Conservation (phyloP, 2,797 vertebrate genomes). For the Tarsius wallacei region DNA sequence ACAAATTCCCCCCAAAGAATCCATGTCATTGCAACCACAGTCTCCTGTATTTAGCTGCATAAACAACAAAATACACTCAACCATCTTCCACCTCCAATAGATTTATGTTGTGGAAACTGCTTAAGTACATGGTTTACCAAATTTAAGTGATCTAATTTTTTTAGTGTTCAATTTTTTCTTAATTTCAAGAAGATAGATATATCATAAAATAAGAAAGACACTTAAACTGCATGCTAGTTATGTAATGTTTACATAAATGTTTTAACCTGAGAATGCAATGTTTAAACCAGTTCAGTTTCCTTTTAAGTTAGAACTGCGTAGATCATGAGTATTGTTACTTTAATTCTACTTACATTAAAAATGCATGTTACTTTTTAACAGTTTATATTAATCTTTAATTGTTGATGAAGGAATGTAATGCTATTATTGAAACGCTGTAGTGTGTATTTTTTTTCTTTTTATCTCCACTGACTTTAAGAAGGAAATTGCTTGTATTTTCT, state of each 20-base stretch:
- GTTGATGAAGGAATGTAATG: background rate
- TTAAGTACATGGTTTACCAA: background rate
- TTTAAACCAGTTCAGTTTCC: background rate
- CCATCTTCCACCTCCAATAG: background rate
- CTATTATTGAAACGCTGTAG: background rate
- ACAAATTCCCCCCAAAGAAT: background rate
- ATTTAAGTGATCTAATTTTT: background rate
- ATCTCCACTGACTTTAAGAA: background rate
- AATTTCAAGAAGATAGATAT: background rate
- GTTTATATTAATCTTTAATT: background rate
- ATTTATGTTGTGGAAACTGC: background rate
- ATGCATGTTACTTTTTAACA: background rate
- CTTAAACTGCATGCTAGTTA: background rate
- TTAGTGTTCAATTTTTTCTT: background rate
- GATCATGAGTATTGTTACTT: background rate
- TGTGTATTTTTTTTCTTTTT: background rate
- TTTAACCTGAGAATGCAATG: background rate
- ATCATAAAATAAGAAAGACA: background rate
- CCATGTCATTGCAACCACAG: background rate
- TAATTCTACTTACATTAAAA: background rate
- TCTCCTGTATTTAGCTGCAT: background rate
- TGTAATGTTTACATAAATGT: background rate
- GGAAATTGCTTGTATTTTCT: background rate
- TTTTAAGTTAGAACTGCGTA: background rate
- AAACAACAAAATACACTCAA: background rate